phyloP scores from a whole-genome alignment of 2,113 vertebrate species.

The Pyrgilauda ruficollis region DNA sequence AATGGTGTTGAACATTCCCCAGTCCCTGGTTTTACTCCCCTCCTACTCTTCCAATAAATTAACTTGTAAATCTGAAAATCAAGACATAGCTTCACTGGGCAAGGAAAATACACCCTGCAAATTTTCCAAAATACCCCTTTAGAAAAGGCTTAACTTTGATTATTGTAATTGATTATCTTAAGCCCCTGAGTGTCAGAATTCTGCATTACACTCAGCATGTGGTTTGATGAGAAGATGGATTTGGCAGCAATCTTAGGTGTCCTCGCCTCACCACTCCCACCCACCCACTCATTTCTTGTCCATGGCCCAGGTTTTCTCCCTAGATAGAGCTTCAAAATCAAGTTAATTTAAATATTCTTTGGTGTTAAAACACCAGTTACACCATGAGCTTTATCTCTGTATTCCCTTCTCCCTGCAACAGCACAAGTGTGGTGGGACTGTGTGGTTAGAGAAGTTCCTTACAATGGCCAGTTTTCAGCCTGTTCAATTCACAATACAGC shows the following conservation, averaged over 20 bases:
- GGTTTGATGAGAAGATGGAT: neutral
- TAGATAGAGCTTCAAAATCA: neutral
- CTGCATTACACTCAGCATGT: neutral
- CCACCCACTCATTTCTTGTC: neutral
- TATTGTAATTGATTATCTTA: constrained; percentile 47
- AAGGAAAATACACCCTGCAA: constrained; percentile 34
- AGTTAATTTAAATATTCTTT: neutral
- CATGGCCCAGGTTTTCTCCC: neutral
- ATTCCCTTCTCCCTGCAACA: neutral
- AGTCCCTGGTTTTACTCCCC: neutral
- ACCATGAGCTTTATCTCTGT: neutral
- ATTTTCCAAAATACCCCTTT: constrained; percentile 38
- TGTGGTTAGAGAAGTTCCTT: neutral
- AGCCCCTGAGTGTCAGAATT: constrained; percentile 11
- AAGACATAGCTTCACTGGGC: neutral
- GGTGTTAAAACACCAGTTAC: neutral
- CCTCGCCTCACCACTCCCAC: neutral
- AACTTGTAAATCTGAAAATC: constrained; percentile 41
- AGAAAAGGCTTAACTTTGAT: constrained; percentile 33
- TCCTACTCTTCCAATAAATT: constrained; percentile 31
- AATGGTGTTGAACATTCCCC: neutral
- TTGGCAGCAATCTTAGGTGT: neutral
- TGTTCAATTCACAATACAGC: neutral
- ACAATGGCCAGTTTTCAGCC: neutral
- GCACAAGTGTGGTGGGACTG: neutral